These are phyloP conservation scores for Boulengeromyrus knoepffleri DNA, from an alignment of 2,113 vertebrate species.

Conservation along the genomic window DNA sequence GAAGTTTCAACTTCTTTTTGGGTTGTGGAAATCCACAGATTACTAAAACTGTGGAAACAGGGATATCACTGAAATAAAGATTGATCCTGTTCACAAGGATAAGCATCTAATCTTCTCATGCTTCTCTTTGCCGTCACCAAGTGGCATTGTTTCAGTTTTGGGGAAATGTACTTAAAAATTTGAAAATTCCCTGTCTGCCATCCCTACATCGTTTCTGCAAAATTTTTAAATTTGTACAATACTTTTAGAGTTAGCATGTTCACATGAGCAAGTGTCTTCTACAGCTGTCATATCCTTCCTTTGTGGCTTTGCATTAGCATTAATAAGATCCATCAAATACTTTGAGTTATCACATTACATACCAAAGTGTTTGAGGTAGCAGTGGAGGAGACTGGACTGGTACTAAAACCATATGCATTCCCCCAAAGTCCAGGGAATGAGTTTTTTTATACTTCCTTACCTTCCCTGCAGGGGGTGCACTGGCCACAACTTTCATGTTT, in stretches of 20 bases:
- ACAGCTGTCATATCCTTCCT: not conserved
- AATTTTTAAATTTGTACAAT: not conserved
- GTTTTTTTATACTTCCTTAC: conserved; percentile 51
- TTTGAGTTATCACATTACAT: not conserved
- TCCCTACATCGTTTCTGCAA: not conserved
- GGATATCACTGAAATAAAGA: not conserved
- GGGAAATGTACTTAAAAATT: not conserved
- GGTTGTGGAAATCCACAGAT: not conserved
- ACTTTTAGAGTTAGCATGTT: not conserved
- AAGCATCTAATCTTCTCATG: too few relatives aligned
- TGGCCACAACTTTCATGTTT: conserved; percentile 98
- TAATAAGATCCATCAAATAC: not conserved
- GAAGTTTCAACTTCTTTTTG: not conserved
- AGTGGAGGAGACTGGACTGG: not conserved
- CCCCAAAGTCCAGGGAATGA: not conserved
- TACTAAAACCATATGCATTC: not conserved
- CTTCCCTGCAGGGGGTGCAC: conserved; percentile 94
- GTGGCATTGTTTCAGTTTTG: not conserved
- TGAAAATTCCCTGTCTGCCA: not conserved
- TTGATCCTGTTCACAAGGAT: not conserved
- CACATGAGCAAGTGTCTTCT: not conserved
- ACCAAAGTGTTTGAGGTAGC: not conserved
- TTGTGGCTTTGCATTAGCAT: not conserved
- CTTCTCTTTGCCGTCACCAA: too few relatives aligned
- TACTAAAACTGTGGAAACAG: not conserved